Conservation (phyloP, 2,113 vertebrate species). For the Rhinichthys klamathensis region DNA sequence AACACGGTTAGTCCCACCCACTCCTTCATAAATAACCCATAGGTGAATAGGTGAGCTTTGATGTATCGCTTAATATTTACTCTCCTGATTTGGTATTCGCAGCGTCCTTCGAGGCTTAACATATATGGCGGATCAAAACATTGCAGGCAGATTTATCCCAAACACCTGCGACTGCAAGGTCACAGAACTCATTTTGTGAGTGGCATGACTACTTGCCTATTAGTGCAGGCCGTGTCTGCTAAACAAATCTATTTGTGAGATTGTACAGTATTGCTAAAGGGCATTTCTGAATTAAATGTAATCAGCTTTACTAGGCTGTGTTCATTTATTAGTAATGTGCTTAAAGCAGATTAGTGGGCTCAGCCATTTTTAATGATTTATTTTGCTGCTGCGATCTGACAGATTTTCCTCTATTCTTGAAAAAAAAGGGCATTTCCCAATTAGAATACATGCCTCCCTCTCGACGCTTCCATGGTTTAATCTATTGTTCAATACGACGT, state of each 20-base stretch:
- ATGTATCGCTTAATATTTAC: conserved; percentile 38
- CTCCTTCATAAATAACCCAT: not conserved
- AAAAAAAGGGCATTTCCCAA: conserved; percentile 68
- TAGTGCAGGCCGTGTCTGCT: conserved; percentile 14
- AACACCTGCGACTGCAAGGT: conserved; percentile 42
- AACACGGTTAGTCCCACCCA: not conserved
- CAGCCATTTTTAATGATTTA: conserved; percentile 56
- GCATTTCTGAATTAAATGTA: conserved; percentile 61
- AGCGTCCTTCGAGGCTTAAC: conserved; percentile 1
- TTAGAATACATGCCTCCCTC: conserved; percentile 45
- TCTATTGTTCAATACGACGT: conserved; percentile 52
- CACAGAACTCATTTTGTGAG: conserved; percentile 42
- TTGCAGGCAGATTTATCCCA: conserved; percentile 12
- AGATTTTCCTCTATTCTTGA: conserved; percentile 61
- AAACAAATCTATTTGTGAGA: conserved; percentile 49
- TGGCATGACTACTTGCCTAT: conserved; percentile 34
- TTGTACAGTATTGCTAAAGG: conserved; percentile 56
- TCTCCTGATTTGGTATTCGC: conserved; percentile 14
- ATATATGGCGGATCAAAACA: conserved; percentile 14
- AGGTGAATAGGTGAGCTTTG: conserved; percentile 20
- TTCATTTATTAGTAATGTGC: conserved; percentile 75
- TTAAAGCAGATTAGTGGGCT: conserved; percentile 74
- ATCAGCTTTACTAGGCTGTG: conserved; percentile 73
- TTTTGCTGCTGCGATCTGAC: conserved; percentile 50
- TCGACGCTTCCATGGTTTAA: conserved; percentile 62